Evolutionary conservation across 2,113 vertebrate species (phyloP).

Genomic region (Pelmatolapia mariae): DNA sequence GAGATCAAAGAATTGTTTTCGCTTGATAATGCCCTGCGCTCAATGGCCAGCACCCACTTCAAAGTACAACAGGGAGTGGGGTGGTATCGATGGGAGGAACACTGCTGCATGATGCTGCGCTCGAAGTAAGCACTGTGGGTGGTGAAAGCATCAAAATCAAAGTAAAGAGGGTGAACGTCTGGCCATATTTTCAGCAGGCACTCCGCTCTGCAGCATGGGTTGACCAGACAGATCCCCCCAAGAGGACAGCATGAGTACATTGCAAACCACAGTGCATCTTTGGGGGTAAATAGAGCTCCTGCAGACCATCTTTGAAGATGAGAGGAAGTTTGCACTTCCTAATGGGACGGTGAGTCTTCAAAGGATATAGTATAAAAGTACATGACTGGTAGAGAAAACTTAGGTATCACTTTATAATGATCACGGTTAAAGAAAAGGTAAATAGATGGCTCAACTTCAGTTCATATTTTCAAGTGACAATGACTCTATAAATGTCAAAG

Average conservation of each 20-base stretch:
- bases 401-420: neutral
- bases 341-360: neutral
- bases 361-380: neutral
- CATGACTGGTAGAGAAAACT: neutral
- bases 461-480: neutral
- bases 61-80: slow-evolving; percentile 3
- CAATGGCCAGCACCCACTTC: slow-evolving; percentile 5
- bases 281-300: neutral
- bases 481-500: neutral
- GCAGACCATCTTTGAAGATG: slow-evolving; percentile 13
- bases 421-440: neutral
- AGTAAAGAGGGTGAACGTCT: slow-evolving; percentile 17
- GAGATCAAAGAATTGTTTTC: neutral
- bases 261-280: neutral
- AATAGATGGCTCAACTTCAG: neutral
- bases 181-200: neutral
- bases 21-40: neutral
- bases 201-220: neutral
- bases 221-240: neutral
- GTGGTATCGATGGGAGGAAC: neutral
- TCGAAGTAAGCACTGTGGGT: neutral
- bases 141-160: slow-evolving; percentile 18
- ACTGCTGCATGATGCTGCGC: neutral
- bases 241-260: neutral
- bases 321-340: neutral